Base-by-base conservation (phyloP, 92 coral and sea anemone species). In the Epizoanthus ramosus region DNA sequence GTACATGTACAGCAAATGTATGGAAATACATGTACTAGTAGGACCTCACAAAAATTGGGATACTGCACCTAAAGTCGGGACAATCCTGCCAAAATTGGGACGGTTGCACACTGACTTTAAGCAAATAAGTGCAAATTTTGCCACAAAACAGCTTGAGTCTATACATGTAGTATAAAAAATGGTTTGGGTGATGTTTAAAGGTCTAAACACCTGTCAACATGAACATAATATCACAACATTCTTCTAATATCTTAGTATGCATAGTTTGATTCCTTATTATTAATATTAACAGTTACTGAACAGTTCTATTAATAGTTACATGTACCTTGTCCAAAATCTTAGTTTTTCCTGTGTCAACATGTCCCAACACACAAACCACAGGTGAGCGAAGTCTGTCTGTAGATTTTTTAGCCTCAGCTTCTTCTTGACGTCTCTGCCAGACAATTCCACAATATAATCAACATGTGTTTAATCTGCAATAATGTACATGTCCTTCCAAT, bases 281-380 rank as follows among this genome's bases (percentile, higher is more conserved):
- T 18, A 47, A 9, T 43, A 9, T 2, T 28, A 28, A 28, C 31
- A 28, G 31, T 28, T 28, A 28, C 31, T 28, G 31, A 28, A 28
- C 31, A 28, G 31, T 28, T 28, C 31, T 2, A 28, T 28, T 28
- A 28, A 25, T 53, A 17, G 6, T 23, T 79, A 96, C 99, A n/a
- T n/a, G n/a, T n/a, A n/a, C n/a, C 93, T 96, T 96, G 85, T 96
- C 99, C 54, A 96, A 87, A 75, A 96, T 96, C 89, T 96, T 96
- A 21, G 99, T 96, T 86, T 96, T 96, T 13, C 99, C 99, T 18
- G 99, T 96, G 71, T 96, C 99, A 37, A 96, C 99, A 74, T 96
- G 99, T 12, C 99, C 99, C 83, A 96, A 82, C 8, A 96, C 99
- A 87, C 99, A 96, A 45, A 96, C 95, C 63, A 96, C 98, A 22